Percentiles rank a stretch among this genome's conserved stretches.
Conservation (phyloP, 2,888 invertebrate species). For the Drosophila bunnanda region DNA sequence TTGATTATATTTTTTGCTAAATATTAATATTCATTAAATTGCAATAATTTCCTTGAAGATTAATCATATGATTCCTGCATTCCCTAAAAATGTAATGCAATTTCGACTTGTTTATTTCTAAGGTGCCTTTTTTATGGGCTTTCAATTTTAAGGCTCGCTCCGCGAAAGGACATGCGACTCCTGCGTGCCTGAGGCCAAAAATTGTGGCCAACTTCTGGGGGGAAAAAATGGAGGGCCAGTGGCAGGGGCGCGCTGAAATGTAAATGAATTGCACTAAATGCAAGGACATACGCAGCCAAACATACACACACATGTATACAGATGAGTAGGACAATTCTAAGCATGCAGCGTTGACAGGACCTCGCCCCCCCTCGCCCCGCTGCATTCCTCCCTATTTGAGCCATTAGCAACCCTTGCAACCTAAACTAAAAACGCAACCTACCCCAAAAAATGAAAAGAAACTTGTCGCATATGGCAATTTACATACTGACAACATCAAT, state of each 20-base stretch:
- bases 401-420: constrained; percentile 68
- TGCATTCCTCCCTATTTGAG: constrained; percentile 1
- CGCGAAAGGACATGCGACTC: constrained; percentile 71
- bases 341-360: constrained; percentile 57
- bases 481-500: constrained; percentile 78
- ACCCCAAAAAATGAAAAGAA: constrained; percentile 65
- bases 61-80: background rate
- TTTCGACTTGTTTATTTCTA: background rate
- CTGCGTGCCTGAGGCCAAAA: constrained; percentile 52
- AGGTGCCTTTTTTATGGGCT: constrained; percentile 54
- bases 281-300: constrained; percentile 77
- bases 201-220: constrained; percentile 66
- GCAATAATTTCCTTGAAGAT: background rate
- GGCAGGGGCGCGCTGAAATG: constrained; percentile 71
- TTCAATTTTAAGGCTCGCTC: constrained; percentile 66
- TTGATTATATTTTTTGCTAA: too few relatives aligned
- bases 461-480: constrained; percentile 69
- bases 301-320: constrained; percentile 13
- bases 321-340: constrained; percentile 47
- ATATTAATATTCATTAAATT: too few relatives aligned
- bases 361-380: background rate
- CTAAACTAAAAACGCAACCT: constrained; percentile 65
- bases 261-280: constrained; percentile 79
- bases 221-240: constrained; percentile 36
- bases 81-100: background rate